phyloP scores from a whole-genome alignment of 2,113 vertebrate genomes.

The Lepidiolamprologus cunningtoni region DNA sequence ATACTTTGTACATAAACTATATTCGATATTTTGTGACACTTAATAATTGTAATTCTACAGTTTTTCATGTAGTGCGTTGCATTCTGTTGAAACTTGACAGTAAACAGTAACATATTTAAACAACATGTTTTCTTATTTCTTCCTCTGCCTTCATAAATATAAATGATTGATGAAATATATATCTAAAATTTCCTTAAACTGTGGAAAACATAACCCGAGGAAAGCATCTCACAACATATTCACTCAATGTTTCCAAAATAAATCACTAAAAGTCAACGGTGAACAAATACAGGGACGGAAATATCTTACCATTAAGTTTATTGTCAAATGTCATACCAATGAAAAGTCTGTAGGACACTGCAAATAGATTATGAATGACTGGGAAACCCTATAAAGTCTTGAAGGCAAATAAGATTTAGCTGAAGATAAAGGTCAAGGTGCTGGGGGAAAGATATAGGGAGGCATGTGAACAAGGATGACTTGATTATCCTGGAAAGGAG shows the following conservation, averaged over 20 bases:
- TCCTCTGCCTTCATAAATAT: background rate
- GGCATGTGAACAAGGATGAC: constrained; percentile 52
- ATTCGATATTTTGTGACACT: background rate
- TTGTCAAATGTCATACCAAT: constrained; percentile 65
- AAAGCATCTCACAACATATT: constrained; percentile 14
- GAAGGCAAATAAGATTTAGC: constrained; percentile 65
- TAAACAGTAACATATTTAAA: background rate
- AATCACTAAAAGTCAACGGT: constrained; percentile 26
- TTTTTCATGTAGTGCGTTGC: background rate
- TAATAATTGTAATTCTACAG: background rate
- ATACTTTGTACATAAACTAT: background rate
- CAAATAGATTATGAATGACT: constrained; percentile 61
- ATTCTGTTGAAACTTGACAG: background rate
- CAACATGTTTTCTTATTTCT: background rate
- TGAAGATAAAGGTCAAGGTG: constrained; percentile 62
- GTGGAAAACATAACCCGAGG: constrained; percentile 4
- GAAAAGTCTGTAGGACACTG: constrained; percentile 54
- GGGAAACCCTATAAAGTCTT: constrained; percentile 55
- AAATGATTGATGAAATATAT: constrained; percentile 5
- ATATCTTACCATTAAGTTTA: constrained; percentile 53
- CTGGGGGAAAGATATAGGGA: constrained; percentile 44
- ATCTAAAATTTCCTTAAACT: constrained; percentile 29
- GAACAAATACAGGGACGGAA: constrained; percentile 39
- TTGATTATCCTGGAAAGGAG: constrained; percentile 63
- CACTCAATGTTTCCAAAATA: background rate